Conservation (phyloP, 2,113 vertebrate species). For the Tetrao urogallus region DNA sequence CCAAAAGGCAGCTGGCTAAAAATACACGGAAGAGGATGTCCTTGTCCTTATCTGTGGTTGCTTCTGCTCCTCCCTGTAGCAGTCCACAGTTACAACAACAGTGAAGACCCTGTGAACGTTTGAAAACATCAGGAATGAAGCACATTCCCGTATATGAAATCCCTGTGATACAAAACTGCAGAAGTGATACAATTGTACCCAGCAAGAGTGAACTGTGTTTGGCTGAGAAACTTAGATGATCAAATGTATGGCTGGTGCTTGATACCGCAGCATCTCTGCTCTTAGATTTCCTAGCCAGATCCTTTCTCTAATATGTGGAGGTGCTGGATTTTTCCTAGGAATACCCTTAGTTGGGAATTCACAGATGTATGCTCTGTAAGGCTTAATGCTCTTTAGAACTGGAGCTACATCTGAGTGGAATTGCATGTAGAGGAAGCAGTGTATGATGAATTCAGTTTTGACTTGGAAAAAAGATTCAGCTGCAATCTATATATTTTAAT, state of each 20-base stretch:
- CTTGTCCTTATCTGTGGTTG: neutral
- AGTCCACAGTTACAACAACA: neutral
- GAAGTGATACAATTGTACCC: neutral
- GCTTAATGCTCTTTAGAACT: neutral
- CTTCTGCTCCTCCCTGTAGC: neutral
- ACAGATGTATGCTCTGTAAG: neutral
- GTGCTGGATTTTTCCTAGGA: neutral
- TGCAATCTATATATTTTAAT: neutral
- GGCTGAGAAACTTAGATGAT: neutral
- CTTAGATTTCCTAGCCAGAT: neutral
- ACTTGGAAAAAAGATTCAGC: neutral
- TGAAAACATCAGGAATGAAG: neutral
- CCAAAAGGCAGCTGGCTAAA: neutral
- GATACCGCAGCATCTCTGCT: neutral
- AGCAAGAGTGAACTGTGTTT: neutral
- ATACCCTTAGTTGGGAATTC: neutral
- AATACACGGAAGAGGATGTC: neutral
- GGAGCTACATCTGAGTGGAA: neutral
- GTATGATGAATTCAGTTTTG: neutral
- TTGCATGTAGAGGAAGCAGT: neutral
- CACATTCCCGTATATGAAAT: neutral
- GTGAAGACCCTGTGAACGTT: neutral
- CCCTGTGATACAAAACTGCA: neutral
- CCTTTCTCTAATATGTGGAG: neutral
- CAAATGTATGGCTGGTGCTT: neutral